A percentile compares a stretch with the other conserved stretches of the same genome.
Evolutionary conservation across 2,113 vertebrate genomes (phyloP).

Genomic region (Glaucidium brasilianum): DNA sequence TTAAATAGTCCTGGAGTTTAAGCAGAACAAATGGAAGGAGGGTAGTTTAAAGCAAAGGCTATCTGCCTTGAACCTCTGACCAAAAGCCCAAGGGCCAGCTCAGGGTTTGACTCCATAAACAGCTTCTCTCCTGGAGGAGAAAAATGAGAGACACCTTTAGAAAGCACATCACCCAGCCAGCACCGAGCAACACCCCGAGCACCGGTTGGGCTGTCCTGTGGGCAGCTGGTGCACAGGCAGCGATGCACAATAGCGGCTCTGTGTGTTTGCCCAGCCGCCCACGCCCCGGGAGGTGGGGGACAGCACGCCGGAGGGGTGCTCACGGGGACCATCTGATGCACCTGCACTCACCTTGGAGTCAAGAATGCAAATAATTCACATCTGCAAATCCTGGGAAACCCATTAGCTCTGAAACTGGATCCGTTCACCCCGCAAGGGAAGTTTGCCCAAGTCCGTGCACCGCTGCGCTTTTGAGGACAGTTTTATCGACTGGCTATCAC

Average conservation of each 20-base stretch:
- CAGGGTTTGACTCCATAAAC: neutral
- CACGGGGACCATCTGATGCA: conserved; percentile 36
- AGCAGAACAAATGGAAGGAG: conserved; percentile 10
- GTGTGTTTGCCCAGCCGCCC: neutral
- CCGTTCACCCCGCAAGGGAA: neutral
- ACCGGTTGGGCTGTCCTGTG: neutral
- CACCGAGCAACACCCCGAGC: neutral
- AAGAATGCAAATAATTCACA: conserved; percentile 73
- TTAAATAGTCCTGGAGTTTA: conserved; percentile 68
- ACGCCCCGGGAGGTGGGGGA: neutral
- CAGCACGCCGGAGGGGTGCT: neutral
- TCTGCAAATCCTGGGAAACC: conserved; percentile 56
- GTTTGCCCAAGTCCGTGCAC: neutral
- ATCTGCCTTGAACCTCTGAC: neutral
- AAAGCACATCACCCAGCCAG: neutral
- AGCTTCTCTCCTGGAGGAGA: neutral
- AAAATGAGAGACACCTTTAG: neutral
- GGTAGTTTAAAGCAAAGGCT: neutral
- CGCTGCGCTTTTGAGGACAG: accelerated
- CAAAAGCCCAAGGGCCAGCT: neutral
- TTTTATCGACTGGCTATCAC: neutral
- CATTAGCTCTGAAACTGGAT: neutral
- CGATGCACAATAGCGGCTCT: conserved; percentile 67
- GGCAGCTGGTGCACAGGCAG: conserved; percentile 10
- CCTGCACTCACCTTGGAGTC: conserved; percentile 69